Percentiles rank a stretch among this genome's conserved stretches.
These are phyloP conservation scores for Homalodisca vitripennis DNA, from an alignment of 1,140 invertebrate species.

Conservation along the genomic window DNA sequence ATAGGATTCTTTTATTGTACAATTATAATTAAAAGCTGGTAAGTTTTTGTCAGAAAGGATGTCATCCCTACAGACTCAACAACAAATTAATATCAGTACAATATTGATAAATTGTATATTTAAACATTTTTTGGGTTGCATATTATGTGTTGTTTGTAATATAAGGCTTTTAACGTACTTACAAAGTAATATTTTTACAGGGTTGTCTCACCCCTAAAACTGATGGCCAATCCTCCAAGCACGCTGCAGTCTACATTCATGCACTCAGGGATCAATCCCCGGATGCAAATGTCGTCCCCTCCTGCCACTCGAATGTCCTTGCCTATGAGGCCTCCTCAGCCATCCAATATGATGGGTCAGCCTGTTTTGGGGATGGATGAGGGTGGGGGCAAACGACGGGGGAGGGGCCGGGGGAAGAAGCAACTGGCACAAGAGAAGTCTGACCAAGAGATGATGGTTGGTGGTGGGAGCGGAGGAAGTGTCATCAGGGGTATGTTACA, in stretches of 20 bases:
- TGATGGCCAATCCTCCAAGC: conserved; percentile 34
- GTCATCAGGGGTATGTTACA: conserved; percentile 46
- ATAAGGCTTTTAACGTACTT: too few relatives aligned
- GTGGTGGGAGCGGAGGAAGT: conserved; percentile 25
- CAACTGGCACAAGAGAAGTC: conserved; percentile 54
- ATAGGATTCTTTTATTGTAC: too few relatives aligned
- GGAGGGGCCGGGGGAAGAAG: conserved; percentile 57
- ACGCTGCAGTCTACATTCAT: conserved; percentile 19
- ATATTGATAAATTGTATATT: too few relatives aligned
- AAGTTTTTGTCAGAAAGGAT: too few relatives aligned
- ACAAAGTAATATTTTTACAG: conserved; percentile 7
- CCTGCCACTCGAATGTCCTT: background rate
- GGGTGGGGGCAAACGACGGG: conserved; percentile 51
- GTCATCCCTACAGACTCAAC: too few relatives aligned
- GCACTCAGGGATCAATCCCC: background rate
- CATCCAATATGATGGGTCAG: background rate
- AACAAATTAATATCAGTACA: too few relatives aligned
- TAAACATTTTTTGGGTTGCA: too few relatives aligned
- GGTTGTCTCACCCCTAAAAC: conserved; percentile 30
- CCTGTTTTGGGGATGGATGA: background rate
- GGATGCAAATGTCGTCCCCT: conserved; percentile 5
- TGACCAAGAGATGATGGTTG: conserved; percentile 34
- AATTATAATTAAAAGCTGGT: too few relatives aligned
- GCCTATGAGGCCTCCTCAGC: conserved; percentile 7
- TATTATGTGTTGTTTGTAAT: too few relatives aligned